phyloP scores from a whole-genome alignment of 2,113 vertebrate species.

The Coptodon rendalli region DNA sequence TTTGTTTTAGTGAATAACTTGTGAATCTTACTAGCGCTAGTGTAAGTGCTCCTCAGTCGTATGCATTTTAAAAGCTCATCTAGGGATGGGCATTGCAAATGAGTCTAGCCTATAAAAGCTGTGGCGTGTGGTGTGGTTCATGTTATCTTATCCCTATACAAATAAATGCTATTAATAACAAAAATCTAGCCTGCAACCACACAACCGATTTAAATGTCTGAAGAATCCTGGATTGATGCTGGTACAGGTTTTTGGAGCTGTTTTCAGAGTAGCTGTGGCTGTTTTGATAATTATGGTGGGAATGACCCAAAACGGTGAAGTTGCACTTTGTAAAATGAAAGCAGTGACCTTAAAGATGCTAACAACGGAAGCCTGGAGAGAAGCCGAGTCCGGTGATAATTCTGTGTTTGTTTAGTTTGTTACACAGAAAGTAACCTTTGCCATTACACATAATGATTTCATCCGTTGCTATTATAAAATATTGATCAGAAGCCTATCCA shows the following conservation, averaged over 20 bases:
- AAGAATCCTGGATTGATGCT: not conserved
- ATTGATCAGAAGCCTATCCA: not conserved
- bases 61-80: not conserved
- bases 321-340: not conserved
- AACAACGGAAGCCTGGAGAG: not conserved
- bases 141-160: not conserved
- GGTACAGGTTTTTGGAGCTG: not conserved
- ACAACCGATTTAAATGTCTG: not conserved
- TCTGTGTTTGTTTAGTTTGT: not conserved
- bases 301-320: not conserved
- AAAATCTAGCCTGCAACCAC: not conserved
- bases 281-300: not conserved
- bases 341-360: not conserved
- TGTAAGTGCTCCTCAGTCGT: not conserved
- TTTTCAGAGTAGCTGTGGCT: not conserved
- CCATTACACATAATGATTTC: not conserved
- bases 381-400: not conserved
- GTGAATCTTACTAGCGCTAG: not conserved
- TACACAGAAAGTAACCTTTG: not conserved
- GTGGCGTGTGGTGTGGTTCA: not conserved
- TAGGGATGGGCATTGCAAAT: not conserved
- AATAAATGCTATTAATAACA: not conserved
- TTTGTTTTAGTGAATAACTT: not conserved
- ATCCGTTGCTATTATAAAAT: not conserved
- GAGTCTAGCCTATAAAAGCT: not conserved